phyloP scores from a whole-genome alignment of 2,113 vertebrate species.

The Pithys albifrons region DNA sequence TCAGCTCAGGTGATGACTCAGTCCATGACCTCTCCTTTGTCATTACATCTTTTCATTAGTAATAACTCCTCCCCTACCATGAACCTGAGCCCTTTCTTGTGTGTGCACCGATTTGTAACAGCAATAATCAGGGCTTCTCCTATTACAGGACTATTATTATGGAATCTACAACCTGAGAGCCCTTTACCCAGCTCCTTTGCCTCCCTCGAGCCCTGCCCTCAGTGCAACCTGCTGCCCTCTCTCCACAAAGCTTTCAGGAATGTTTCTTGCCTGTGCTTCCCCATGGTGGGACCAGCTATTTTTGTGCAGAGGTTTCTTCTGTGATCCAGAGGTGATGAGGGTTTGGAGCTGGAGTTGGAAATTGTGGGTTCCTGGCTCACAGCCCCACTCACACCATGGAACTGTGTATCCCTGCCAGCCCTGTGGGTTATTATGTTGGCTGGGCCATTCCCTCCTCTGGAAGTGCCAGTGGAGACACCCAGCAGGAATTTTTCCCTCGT shows the following conservation, averaged over 20 bases:
- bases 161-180: neutral
- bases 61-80: neutral
- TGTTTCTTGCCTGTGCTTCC: neutral
- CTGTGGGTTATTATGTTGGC: neutral
- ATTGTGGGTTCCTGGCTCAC: neutral
- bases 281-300: fast-evolving
- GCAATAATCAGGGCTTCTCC: neutral
- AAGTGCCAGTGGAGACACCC: neutral
- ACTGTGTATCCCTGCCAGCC: fast-evolving
- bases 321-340: neutral
- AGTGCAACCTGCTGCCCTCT: neutral
- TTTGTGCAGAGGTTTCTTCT: neutral
- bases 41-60: neutral
- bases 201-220: neutral
- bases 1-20: neutral
- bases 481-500: neutral
- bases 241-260: neutral
- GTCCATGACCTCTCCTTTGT: neutral
- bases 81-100: neutral
- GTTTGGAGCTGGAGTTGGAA: neutral
- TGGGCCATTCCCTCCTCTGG: neutral
- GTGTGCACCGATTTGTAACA: neutral
- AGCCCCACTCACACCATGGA: fast-evolving
- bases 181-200: neutral
- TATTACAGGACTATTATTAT: neutral